These are phyloP conservation scores for Drosophila sechellia DNA, from an alignment of 1,140 invertebrate genomes.

Conservation along the genomic window DNA sequence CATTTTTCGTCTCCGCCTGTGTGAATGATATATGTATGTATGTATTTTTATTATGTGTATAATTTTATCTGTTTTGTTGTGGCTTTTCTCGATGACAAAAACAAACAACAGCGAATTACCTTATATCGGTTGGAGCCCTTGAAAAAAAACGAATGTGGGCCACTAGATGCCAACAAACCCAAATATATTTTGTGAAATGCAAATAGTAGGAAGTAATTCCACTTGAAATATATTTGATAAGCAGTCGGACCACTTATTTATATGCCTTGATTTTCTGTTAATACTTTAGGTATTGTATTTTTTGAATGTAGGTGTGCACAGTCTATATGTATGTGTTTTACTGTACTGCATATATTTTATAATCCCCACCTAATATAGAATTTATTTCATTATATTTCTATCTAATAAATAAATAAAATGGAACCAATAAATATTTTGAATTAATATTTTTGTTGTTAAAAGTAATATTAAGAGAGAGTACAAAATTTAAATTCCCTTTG, in stretches of 20 bases:
- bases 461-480: too few species aligned
- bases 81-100: conserved; percentile 49
- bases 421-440: background rate
- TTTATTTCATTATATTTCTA: too few species aligned
- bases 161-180: conserved; percentile 18
- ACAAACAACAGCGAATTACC: conserved; percentile 32
- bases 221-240: conserved; percentile 1
- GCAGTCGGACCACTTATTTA: background rate
- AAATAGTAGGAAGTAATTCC: conserved; percentile 12
- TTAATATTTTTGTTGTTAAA: background rate
- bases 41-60: conserved; percentile 16
- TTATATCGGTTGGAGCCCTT: conserved; percentile 16
- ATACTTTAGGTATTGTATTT: background rate
- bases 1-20: conserved; percentile 1
- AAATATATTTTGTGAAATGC: background rate
- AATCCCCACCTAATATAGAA: too few species aligned
- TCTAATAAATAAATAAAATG: too few species aligned
- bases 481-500: background rate
- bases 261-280: background rate
- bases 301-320: background rate
- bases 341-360: background rate
- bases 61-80: conserved; percentile 15
- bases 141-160: conserved; percentile 32
- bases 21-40: conserved; percentile 7
- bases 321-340: background rate